Base-by-base conservation (phyloP, 2,797 vertebrate genomes). In the Trichosurus vulpecula region DNA sequence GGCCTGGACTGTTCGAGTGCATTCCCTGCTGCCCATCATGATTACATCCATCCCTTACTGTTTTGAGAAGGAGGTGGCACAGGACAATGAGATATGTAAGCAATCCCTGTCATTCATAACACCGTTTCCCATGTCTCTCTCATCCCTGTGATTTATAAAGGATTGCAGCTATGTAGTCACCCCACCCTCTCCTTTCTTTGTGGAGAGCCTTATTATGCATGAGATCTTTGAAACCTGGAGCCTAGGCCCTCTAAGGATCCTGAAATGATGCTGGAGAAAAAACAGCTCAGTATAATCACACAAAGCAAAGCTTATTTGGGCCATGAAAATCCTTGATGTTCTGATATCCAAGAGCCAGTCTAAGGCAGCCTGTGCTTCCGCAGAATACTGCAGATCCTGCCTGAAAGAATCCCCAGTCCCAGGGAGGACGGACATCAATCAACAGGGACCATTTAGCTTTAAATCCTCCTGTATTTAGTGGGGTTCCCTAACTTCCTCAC, bases 31-130 rank as follows among this genome's bases (percentile, higher is more conserved):
- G 22, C 41, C 22, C 1, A 1, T 87, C 19, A 12, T 27, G 9
- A 81, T 51, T 27, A 87, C 74, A 41, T 47, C 3, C 25, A 47
- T 27, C 12, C 96, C 90, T n/a, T 8, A 30, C 27, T 13, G 91
- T 29, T 74, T 31, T 52, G 55, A 53, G 90, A 53, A n/a, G 57
- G 2, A 0, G 30, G 27, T 19, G 27, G 1, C 25, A 92, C 8
- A 35, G 11, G 4, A 27, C 0, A 19, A 52, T 53, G n/a, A 52
- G 16, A 27, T 0, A 0, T 0, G 25, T 52, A 22, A 41, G n/a
- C 14, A 22, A 74, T 66, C 47, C 47, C 0, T 3, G 52, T 54
- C 0, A 31, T 16, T 54, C 58, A 51, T 31, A 3, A 1, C 35
- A 2, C 2, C n/a, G 2, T 9, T 6, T 52, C 35, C 29, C 47